Evolutionary conservation across 2,888 invertebrate genomes (phyloP).

Genomic region (Cheilosia pagana): DNA sequence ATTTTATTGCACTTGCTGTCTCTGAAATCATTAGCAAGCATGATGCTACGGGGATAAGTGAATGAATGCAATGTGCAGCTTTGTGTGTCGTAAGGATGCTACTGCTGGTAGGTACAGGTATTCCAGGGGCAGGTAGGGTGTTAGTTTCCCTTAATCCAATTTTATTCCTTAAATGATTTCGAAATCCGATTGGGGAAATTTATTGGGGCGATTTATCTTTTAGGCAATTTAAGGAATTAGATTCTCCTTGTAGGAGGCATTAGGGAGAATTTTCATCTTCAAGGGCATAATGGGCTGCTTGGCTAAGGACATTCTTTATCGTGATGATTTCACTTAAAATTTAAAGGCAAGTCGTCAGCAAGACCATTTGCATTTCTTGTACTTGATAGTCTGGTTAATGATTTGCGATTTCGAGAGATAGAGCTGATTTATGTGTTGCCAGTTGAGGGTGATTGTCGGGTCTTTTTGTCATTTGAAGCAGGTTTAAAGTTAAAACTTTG

Average conservation of each 20-base stretch:
- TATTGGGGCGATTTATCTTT: conserved; percentile 72
- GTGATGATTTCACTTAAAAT: conserved; percentile 11
- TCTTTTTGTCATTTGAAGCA: too few relatives aligned
- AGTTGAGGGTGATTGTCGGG: too few relatives aligned
- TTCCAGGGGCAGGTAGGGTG: conserved; percentile 2
- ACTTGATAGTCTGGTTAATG: too few relatives aligned
- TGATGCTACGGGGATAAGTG: conserved; percentile 61
- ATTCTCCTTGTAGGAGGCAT: conserved; percentile 59
- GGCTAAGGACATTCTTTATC: conserved; percentile 42
- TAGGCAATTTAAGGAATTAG: conserved; percentile 75
- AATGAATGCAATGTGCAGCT: conserved; percentile 46
- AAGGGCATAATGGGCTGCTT: not conserved
- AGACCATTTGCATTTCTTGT: too few relatives aligned
- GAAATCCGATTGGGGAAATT: conserved; percentile 72
- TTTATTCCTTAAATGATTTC: conserved; percentile 72
- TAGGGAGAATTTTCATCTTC: conserved; percentile 46
- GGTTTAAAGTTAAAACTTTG: too few relatives aligned
- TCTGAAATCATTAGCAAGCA: conserved; percentile 70
- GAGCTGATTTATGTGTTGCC: too few relatives aligned
- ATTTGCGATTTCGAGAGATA: too few relatives aligned
- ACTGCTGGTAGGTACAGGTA: conserved; percentile 6
- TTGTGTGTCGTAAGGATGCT: conserved; percentile 39
- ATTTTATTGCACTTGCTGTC: conserved; percentile 70
- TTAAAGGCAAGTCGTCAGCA: not conserved
- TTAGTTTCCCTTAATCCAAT: conserved; percentile 67